Percentiles rank a stretch among this genome's conserved stretches.
These are phyloP conservation scores for Cnemophilus loriae DNA, from an alignment of 2,113 vertebrate genomes.

Conservation along the genomic window DNA sequence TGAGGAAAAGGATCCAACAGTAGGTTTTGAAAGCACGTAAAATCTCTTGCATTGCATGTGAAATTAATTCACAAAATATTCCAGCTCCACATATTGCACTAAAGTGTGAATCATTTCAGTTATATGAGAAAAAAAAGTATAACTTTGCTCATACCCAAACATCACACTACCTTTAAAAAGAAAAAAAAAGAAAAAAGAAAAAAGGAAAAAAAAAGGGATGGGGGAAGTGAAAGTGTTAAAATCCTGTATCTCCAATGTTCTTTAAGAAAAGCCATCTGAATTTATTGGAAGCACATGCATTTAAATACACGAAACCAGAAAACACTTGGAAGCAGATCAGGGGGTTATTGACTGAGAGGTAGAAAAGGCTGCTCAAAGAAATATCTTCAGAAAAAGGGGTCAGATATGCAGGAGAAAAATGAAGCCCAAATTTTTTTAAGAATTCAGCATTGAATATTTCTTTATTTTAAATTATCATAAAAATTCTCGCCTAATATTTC, in stretches of 20 bases:
- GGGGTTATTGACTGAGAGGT: background rate
- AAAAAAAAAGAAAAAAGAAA: too few relatives aligned
- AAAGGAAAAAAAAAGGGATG: too few relatives aligned
- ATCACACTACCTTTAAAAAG: background rate
- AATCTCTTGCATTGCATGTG: background rate
- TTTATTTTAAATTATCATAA: background rate
- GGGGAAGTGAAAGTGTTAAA: too few relatives aligned
- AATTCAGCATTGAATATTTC: background rate
- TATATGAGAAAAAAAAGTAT: background rate
- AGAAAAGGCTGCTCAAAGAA: accelerated
- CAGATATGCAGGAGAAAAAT: background rate
- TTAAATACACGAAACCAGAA: background rate
- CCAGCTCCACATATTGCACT: background rate
- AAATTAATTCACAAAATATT: background rate
- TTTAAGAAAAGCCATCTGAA: background rate
- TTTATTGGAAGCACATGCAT: background rate
- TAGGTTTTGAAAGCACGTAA: background rate
- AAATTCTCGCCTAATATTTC: background rate
- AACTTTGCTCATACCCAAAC: background rate
- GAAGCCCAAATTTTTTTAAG: background rate
- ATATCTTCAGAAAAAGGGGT: background rate
- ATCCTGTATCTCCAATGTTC: background rate
- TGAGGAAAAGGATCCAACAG: background rate
- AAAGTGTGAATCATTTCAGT: background rate
- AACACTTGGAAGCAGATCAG: background rate